Conservation (phyloP, 2,797 vertebrate genomes). For the Hippopotamyrus pictus region DNA sequence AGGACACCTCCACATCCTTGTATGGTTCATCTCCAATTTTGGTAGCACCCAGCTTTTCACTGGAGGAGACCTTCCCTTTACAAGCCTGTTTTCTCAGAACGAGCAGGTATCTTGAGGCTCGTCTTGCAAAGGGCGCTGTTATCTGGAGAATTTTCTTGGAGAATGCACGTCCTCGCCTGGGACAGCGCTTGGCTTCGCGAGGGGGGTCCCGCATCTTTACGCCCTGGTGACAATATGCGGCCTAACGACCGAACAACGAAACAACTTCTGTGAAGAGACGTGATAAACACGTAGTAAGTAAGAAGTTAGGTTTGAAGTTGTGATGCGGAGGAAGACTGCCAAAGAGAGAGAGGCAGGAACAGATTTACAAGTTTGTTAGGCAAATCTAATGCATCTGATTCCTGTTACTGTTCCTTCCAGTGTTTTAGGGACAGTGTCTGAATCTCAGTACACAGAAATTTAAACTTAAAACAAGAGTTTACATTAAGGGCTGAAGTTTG, state of each 20-base stretch:
- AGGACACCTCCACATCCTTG: conserved; percentile 56
- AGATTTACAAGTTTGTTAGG: not conserved
- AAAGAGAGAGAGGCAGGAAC: not conserved
- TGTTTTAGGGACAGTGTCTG: not conserved
- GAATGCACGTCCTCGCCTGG: not conserved
- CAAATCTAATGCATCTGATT: not conserved
- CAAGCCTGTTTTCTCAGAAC: not conserved
- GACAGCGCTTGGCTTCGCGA: too few relatives aligned
- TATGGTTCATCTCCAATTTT: conserved; percentile 54
- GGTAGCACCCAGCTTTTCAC: not conserved
- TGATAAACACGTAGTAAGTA: not conserved
- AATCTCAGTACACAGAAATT: not conserved
- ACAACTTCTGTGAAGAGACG: not conserved
- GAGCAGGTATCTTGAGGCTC: not conserved
- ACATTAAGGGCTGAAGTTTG: not conserved
- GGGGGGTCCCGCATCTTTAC: not conserved
- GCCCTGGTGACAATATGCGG: not conserved
- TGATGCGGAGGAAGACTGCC: not conserved
- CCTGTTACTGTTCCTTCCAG: not conserved
- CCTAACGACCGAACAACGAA: not conserved
- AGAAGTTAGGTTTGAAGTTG: not conserved
- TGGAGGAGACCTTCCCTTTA: not conserved
- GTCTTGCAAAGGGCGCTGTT: not conserved
- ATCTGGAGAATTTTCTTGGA: not conserved
- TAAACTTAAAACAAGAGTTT: conserved; percentile 11